A percentile compares a stretch with the other conserved stretches of the same genome.
Conservation (phyloP, 2,797 vertebrate species). For the Chaenodraco wilsoni region DNA sequence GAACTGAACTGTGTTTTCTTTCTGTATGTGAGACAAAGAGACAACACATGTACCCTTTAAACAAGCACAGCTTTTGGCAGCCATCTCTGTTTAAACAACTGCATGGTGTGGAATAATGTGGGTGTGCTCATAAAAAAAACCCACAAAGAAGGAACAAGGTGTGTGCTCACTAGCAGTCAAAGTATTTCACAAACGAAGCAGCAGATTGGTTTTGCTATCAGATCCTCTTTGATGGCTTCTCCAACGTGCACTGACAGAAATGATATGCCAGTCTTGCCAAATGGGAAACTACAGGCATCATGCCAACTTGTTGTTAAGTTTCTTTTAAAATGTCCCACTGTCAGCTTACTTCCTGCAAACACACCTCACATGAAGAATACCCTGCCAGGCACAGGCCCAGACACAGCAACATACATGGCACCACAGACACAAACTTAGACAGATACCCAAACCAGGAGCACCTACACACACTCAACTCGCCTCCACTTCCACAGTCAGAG, state of each 20-base stretch:
- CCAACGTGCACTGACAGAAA: conserved; percentile 1
- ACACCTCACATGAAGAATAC: conserved; percentile 6
- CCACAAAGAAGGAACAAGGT: conserved; percentile 45
- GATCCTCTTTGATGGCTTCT: conserved; percentile 57
- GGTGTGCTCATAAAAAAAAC: conserved; percentile 6
- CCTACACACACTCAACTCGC: conserved; percentile 38
- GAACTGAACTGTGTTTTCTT: conserved; percentile 1
- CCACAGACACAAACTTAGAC: conserved; percentile 46
- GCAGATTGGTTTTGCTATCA: conserved; percentile 56
- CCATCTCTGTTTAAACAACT: conserved; percentile 57
- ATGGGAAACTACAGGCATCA: conserved; percentile 7
- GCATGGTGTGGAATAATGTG: conserved; percentile 28
- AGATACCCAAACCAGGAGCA: conserved; percentile 17
- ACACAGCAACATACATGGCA: conserved; percentile 2
- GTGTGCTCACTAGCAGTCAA: background rate
- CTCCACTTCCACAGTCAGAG: conserved; percentile 57
- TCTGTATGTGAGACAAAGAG: conserved; percentile 44
- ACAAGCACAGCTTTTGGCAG: conserved; percentile 49
- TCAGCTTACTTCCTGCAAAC: conserved; percentile 1
- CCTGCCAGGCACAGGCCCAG: background rate
- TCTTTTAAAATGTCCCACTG: conserved; percentile 16
- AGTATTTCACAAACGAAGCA: conserved; percentile 41
- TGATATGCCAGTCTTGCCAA: background rate
- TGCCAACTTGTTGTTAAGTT: conserved; percentile 24
- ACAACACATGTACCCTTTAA: conserved; percentile 45